Percentiles rank a stretch among this genome's conserved stretches.
Evolutionary conservation across 1,140 invertebrate species (phyloP).

Genomic region (Rhysida immarginata): DNA sequence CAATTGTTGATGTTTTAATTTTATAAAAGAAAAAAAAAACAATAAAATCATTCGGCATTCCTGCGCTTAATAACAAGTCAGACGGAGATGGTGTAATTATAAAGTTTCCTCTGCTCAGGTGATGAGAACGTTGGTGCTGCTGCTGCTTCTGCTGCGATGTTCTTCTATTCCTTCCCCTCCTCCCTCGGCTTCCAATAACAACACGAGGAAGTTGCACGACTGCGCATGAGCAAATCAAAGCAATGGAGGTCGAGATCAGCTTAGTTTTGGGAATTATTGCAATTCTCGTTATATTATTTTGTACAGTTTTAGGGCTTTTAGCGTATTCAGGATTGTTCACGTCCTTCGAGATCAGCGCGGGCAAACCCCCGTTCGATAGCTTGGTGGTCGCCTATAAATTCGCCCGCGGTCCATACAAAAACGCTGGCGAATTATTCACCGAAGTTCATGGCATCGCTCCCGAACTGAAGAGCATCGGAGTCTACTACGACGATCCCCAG

Average conservation of each 20-base stretch:
- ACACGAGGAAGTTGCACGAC: too few species aligned
- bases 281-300: constrained; percentile 21
- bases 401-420: constrained; percentile 30
- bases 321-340: constrained; percentile 27
- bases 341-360: constrained; percentile 23
- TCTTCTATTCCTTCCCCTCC: too few species aligned
- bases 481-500: constrained; percentile 34
- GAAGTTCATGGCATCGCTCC: constrained; percentile 27
- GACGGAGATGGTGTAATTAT: too few species aligned
- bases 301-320: constrained; percentile 22
- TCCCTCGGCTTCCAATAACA: too few species aligned
- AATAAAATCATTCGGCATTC: too few species aligned
- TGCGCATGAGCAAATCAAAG: too few species aligned
- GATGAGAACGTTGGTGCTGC: too few species aligned
- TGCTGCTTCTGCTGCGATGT: too few species aligned
- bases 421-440: constrained; percentile 28
- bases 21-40: too few species aligned
- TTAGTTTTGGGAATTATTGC: constrained; percentile 18
- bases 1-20: too few species aligned
- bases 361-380: constrained; percentile 26
- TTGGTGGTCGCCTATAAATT: constrained; percentile 31
- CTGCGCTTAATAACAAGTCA: too few species aligned
- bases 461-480: constrained; percentile 26
- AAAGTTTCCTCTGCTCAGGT: too few species aligned
- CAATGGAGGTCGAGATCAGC: constrained; percentile 7